Evolutionary conservation across 2,113 vertebrate species (phyloP), one percentile per base, ranked within the genome.

Genomic region (Rhodinocichla rosea): DNA sequence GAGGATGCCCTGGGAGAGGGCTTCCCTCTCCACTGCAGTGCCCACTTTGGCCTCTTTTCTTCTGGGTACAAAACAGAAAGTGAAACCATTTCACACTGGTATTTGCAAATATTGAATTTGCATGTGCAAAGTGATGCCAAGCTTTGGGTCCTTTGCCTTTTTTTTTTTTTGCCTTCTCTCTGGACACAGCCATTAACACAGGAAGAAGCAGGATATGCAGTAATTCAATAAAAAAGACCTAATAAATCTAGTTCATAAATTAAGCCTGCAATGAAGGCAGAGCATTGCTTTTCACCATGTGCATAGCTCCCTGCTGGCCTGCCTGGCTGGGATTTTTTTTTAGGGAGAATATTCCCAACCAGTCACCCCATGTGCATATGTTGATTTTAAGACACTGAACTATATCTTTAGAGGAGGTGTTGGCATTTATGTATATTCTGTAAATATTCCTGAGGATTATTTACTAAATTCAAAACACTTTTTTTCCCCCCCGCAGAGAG

Each of bases 191-290:
- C 64, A 19, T 52, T 55, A 69, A 67, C 49, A 79, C 17, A 60
- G 33, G 35, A 87, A 69, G 19, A 87, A 85, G 78, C 6, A 82
- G 33, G 47, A 50, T 84, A 82, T 67, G 22, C 32, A 68, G 17
- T 64, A 92, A 87, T 42, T 70, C 64, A 64, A 49, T 49, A 52
- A 68, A 74, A 62, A 90, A 70, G 55, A 40, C 13, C 5, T 88
- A 64, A 83, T 92, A 83, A 83, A 77, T 87, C 44, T 67, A 68
- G 81, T 68, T 93, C 74, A 93, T 85, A 80, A 68, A 92, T 95
- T 76, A 90, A 73, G 53, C 40, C 39, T 53, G 35, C 57, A 50
- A 3, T 32, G 74, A 95, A 85, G 37, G 78, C 65, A 96, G 78
- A 85, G 79, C 57, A 65, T 79, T 76, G 65, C n/a, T 91, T 62